phyloP scores from a whole-genome alignment of 2,888 invertebrate species.

The Baronia brevicornis region DNA sequence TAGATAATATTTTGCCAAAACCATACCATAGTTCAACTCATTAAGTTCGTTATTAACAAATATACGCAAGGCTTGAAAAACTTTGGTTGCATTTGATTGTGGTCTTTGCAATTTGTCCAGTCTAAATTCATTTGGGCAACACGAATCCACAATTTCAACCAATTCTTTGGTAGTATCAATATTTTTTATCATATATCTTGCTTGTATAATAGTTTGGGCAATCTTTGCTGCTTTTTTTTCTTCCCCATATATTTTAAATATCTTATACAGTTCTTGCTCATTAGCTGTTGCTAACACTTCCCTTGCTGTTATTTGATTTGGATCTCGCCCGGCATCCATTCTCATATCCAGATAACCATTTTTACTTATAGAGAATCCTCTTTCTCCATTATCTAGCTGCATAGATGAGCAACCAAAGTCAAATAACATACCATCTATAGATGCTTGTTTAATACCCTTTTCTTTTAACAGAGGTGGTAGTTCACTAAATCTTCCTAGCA shows the following conservation, averaged over 20 bases:
- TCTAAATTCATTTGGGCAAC: conserved; percentile 72
- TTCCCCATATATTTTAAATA: conserved; percentile 94
- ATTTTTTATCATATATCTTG: conserved; percentile 83
- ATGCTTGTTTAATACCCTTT: conserved; percentile 75
- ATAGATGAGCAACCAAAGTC: conserved; percentile 97
- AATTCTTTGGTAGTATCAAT: conserved; percentile 90
- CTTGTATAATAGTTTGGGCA: conserved; percentile 89
- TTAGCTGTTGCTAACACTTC: conserved; percentile 88
- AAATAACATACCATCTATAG: conserved; percentile 91
- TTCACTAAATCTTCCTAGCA: conserved; percentile 92
- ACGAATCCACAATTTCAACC: conserved; percentile 81
- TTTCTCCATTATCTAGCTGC: conserved; percentile 88
- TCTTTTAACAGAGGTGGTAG: conserved; percentile 79
- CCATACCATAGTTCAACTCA: conserved; percentile 92
- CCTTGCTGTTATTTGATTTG: conserved; percentile 86
- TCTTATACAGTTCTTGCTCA: conserved; percentile 85
- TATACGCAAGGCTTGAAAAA: conserved; percentile 94
- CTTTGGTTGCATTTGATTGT: conserved; percentile 90
- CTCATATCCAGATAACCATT: conserved; percentile 96
- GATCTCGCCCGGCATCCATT: conserved; percentile 87
- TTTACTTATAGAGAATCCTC: conserved; percentile 91
- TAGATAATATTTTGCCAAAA: conserved; percentile 84
- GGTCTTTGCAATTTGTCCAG: conserved; percentile 84
- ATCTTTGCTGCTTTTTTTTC: conserved; percentile 91
- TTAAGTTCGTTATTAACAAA: conserved; percentile 98